Base-by-base conservation (phyloP, 1,140 invertebrate genomes). In the Dufourea novaeangliae region DNA sequence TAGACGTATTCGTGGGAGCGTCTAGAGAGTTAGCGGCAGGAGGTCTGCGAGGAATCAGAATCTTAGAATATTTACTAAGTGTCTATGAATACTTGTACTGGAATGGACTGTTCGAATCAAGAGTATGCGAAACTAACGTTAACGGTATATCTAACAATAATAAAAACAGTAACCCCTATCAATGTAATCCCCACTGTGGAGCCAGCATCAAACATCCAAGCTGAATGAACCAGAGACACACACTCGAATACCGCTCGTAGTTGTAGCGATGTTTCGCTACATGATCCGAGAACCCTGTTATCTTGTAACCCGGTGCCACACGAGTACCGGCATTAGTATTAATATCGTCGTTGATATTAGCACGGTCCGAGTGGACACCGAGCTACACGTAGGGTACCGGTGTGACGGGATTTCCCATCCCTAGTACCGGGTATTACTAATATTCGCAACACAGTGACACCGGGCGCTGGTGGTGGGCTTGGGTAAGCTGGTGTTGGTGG, bases 401-500 rank as follows among this genome's bases (percentile, higher is more conserved):
- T 37, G 34, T 32, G 25, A 37, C 54, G 69, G 64, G 54, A 68
- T 69, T 69, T 59, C 22, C 52, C 52, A 46, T 59, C 52, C 29
- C 10, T 29, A n/a, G 11, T 12, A 12, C 2, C 46, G 34, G 25
- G 52, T 50, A 46, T 69, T 69, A 41, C 39, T 37, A 37, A 76
- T 59, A 37, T 44, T 57, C 32, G 39, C 14, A 1, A 32, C 52
- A 46, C 50, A 3, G 46, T 25, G 57, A 29, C 22, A 46, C 29
- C 25, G 27, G 27, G 44, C 44, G 29, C 20, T 29, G 61, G 32
- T 27, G 41, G 56, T 62, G 67, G 54, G 14, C n/a, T 17, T n/a
- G 20, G 56, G 34, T 37, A 4, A n/a, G 46, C 6, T 27, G 41
- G 70, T 76, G 46, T 75, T 83, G 64, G 75, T 69, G 76, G 66